Evolutionary conservation across 2,113 vertebrate species (phyloP).

Genomic region (Pteropus alecto): DNA sequence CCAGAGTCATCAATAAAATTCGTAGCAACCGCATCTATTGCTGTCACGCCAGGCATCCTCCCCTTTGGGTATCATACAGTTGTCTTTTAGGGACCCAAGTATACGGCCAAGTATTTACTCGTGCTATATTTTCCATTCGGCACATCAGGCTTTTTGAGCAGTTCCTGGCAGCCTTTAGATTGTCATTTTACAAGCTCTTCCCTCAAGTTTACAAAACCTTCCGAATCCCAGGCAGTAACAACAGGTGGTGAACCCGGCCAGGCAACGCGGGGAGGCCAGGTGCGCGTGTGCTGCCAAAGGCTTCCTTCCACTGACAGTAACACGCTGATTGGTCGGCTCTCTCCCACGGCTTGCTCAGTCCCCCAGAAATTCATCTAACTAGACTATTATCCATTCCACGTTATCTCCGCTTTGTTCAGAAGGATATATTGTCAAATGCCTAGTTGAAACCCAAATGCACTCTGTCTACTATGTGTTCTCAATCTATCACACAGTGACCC

Average conservation of each 20-base stretch:
- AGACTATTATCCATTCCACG: not conserved
- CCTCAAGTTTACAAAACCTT: not conserved
- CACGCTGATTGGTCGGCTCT: not conserved
- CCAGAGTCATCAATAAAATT: not conserved
- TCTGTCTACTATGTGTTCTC: not conserved
- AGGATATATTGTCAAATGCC: not conserved
- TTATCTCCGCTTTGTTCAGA: not conserved
- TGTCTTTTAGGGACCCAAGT: not conserved
- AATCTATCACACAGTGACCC: not conserved
- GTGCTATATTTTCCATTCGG: not conserved
- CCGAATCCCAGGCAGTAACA: not conserved
- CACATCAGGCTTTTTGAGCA: not conserved
- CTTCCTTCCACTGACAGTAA: not conserved
- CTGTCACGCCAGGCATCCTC: rapidly evolving
- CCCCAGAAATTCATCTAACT: not conserved
- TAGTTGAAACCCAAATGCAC: not conserved
- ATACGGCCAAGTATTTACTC: not conserved
- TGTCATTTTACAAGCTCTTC: constrained; percentile 5
- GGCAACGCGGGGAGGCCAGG: not conserved
- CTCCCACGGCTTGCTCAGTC: not conserved
- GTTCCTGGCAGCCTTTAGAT: not conserved
- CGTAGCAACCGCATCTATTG: too few species aligned
- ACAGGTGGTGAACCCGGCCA: not conserved
- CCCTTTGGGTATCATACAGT: not conserved
- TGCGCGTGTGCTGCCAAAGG: rapidly evolving